Conservation (phyloP, 2,113 vertebrate species). For the Vimba vimba region DNA sequence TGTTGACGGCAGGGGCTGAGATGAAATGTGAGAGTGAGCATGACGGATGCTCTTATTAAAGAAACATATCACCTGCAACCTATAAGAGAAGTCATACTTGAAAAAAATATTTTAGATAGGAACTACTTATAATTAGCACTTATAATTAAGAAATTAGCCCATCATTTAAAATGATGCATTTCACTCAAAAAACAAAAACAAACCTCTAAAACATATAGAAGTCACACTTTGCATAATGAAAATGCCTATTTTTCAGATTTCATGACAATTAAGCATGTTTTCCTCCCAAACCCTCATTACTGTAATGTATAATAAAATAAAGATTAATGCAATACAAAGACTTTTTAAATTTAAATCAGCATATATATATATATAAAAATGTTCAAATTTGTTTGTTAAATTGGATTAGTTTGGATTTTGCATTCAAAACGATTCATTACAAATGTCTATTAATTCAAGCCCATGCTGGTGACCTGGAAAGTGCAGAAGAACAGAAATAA, state of each 20-base stretch:
- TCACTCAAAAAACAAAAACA: too few species aligned
- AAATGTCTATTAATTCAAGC: not conserved
- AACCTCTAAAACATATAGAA: too few species aligned
- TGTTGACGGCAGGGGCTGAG: slow-evolving; percentile 11
- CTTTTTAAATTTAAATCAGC: not conserved
- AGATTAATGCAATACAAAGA: too few species aligned
- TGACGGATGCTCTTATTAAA: slow-evolving; percentile 11
- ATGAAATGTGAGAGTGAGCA: slow-evolving; percentile 2
- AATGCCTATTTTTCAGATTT: not conserved
- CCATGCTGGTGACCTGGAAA: not conserved
- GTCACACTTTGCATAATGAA: not conserved
- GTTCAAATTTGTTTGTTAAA: too few species aligned
- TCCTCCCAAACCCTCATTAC: not conserved
- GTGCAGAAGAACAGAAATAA: not conserved
- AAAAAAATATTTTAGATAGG: not conserved
- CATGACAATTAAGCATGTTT: not conserved
- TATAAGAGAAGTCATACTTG: not conserved
- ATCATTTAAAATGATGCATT: too few species aligned
- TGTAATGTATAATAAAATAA: not conserved
- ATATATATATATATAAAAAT: too few species aligned
- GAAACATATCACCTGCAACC: not conserved
- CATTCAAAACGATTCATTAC: not conserved
- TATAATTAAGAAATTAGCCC: not conserved
- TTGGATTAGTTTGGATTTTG: not conserved
- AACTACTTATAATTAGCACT: not conserved